Evolutionary conservation across 2,113 vertebrate species (phyloP), one percentile per base, ranked within the genome.

Genomic region (Trinectes maculatus): DNA sequence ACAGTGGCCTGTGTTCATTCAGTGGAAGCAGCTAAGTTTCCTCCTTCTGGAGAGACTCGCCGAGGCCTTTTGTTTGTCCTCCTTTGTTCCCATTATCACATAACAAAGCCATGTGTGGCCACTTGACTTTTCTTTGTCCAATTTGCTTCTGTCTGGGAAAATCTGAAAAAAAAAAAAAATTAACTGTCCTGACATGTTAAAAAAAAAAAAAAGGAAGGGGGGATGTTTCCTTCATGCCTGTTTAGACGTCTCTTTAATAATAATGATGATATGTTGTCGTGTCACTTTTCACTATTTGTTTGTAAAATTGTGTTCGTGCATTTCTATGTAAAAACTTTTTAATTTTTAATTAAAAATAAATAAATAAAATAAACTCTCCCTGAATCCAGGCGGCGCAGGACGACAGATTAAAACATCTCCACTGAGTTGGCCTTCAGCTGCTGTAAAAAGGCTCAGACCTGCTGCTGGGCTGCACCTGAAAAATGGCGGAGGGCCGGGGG

Each of bases 391-490:
- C 74, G 65, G 66, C 58, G 62, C 52, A 16, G 21, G 3, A 31
- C 37, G 58, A 56, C 39, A 28, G 26, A 73, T 61, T 44, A 21
- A 74, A 80, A 75, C 65, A 10, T 79, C 73, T 69, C 46, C 49
- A 33, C 26, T 46, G 54, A 59, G 12, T 10, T 3, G 24, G 60
- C 54, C 53, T 57, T 73, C 37, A 39, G 22, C 22, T 24, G 6
- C 51, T 54, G 42, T 70, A 62, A 68, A 47, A 8, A 49, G 64
- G 47, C 70, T 67, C 64, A 77, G 82, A 73, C 53, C 31, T 33
- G 85, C 84, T 83, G 83, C 85, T 80, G 85, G 66, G 80, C 55
- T 18, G 76, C 85, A 91, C 86, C 86, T 91, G 88, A 89, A 83
- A 82, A 76, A 85, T 80, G 70, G 76, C 1, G 46, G 69, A 39